A percentile compares a stretch with the other conserved stretches of the same genome.
phyloP scores from a whole-genome alignment of 2,797 vertebrate species.

The Coendou prehensilis region DNA sequence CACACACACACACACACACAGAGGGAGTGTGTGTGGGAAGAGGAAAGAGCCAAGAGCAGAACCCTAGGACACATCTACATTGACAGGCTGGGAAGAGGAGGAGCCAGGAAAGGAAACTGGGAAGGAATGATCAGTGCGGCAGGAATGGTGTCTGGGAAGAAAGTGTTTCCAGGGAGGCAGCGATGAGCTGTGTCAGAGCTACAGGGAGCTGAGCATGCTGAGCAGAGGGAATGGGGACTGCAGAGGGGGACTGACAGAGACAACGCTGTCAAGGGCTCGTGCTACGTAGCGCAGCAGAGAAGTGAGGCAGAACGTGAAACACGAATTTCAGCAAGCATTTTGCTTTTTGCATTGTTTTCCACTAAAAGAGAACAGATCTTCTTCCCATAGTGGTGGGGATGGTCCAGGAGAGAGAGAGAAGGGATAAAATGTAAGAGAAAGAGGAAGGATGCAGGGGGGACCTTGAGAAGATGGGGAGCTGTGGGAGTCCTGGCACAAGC shows the following conservation, averaged over 20 bases:
- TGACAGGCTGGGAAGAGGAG: neutral
- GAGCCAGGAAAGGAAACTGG: neutral
- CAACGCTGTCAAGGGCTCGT: neutral
- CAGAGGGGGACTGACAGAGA: neutral
- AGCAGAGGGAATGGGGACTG: neutral
- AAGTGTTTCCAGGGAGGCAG: neutral
- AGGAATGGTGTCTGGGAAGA: neutral
- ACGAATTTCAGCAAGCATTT: neutral
- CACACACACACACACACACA: neutral
- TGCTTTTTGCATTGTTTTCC: neutral
- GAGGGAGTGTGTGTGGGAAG: neutral
- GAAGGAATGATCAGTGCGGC: neutral
- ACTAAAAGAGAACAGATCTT: neutral
- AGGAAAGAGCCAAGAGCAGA: neutral
- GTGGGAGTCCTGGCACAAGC: neutral
- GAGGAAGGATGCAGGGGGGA: neutral
- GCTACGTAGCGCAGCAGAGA: neutral
- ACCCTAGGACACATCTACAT: neutral
- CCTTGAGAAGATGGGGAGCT: no score
- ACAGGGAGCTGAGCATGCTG: neutral
- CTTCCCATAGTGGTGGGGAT: neutral
- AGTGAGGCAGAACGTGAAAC: neutral
- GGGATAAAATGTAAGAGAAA: neutral
- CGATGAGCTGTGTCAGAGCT: neutral
- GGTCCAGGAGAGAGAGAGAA: neutral